Percentiles rank a stretch among this genome's conserved stretches.
Evolutionary conservation across 2,888 invertebrate species (phyloP).

Genomic region (Gymnoscelis rufifasciata): DNA sequence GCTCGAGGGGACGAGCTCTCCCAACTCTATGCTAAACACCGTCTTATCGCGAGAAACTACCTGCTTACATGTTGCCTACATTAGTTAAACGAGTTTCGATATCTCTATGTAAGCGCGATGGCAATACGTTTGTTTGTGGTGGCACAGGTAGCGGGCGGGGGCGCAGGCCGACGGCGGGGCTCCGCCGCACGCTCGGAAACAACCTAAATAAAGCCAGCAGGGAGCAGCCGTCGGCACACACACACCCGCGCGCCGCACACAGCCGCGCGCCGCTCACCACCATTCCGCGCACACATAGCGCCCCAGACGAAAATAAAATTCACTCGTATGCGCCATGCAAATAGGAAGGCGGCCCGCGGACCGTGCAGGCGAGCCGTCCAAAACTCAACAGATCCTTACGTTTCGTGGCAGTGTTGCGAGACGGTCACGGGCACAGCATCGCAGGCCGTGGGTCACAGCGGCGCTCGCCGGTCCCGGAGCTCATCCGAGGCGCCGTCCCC

Average conservation of each 20-base stretch:
- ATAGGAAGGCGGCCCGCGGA: conserved; percentile 70
- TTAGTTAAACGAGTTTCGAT: conserved; percentile 6
- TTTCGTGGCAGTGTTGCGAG: conserved; percentile 75
- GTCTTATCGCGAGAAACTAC: conserved; percentile 4
- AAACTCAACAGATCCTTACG: conserved; percentile 74
- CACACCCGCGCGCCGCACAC: conserved; percentile 48
- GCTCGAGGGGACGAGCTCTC: conserved; percentile 9
- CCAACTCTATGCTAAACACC: conserved; percentile 1
- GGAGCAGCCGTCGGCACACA: conserved; percentile 64
- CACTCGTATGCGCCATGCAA: conserved; percentile 77
- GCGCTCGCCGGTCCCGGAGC: conserved; percentile 55
- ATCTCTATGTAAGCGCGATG: conserved; percentile 14
- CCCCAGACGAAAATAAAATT: conserved; percentile 77
- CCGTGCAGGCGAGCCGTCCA: conserved; percentile 60
- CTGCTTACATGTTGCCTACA: conserved; percentile 1
- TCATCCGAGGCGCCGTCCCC: conserved; percentile 63
- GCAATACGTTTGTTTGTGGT: conserved; percentile 20
- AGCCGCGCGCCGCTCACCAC: conserved; percentile 46
- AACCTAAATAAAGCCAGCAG: conserved; percentile 73
- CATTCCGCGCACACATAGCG: conserved; percentile 59
- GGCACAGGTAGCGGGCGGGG: conserved; percentile 35
- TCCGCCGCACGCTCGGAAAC: conserved; percentile 58
- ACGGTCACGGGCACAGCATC: conserved; percentile 77
- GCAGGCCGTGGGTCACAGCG: conserved; percentile 67
- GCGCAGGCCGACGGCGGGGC: conserved; percentile 31